Evolutionary conservation across 2,113 vertebrate genomes (phyloP).

Genomic region (Corynorhinus townsendii): DNA sequence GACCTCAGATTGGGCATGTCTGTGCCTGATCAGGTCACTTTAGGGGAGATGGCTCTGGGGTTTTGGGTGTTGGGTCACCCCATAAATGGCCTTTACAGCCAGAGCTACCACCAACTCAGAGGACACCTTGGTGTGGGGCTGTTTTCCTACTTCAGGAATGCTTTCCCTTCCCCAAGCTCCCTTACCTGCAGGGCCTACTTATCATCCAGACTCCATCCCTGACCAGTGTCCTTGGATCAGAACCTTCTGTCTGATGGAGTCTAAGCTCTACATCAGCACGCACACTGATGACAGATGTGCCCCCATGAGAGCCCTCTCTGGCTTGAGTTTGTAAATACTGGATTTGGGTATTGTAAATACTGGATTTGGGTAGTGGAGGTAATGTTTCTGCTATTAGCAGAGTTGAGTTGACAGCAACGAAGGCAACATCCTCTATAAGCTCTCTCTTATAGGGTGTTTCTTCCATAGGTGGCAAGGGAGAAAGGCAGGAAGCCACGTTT

Average conservation of each 20-base stretch:
- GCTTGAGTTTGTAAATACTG: neutral
- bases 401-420: neutral
- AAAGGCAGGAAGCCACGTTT: fast-evolving
- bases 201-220: neutral
- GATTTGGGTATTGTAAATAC: neutral
- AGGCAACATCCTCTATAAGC: neutral
- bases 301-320: neutral
- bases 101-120: neutral
- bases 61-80: neutral
- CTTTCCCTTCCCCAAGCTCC: neutral
- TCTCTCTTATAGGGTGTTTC: neutral
- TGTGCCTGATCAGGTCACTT: neutral
- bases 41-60: neutral
- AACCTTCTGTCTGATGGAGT: no score
- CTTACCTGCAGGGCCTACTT: neutral
- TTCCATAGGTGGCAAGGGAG: neutral
- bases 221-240: no score
- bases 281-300: neutral
- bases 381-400: neutral
- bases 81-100: neutral
- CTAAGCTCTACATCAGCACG: neutral
- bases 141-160: neutral
- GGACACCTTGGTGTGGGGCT: neutral
- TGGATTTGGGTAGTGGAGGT: neutral
- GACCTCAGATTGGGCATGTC: neutral